Evolutionary conservation across 2,113 vertebrate species (phyloP).

Genomic region (Equus przewalskii): DNA sequence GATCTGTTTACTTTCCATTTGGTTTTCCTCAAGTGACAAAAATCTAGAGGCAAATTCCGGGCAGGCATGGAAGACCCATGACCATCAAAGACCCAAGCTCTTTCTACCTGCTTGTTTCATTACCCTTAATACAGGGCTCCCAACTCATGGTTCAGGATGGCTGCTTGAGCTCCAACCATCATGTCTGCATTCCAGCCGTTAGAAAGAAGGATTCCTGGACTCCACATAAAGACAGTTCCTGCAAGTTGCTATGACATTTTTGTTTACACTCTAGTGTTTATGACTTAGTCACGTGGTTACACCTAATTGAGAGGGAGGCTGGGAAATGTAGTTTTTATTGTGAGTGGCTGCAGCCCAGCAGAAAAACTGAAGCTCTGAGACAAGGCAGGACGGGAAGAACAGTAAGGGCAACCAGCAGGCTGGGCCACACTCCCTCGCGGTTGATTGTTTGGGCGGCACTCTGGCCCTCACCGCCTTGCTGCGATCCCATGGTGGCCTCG

Average conservation of each 20-base stretch:
- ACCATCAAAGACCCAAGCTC: neutral
- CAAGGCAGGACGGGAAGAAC: neutral
- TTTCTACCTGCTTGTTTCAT: neutral
- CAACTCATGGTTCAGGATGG: neutral
- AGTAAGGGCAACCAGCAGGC: neutral
- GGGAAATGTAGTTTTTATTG: neutral
- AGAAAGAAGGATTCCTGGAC: neutral
- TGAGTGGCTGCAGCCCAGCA: neutral
- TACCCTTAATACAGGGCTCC: neutral
- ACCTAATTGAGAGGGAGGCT: neutral
- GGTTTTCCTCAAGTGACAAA: neutral
- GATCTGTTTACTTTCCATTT: neutral
- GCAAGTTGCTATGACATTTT: neutral
- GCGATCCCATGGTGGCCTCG: no score
- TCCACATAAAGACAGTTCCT: neutral
- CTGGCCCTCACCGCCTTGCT: neutral
- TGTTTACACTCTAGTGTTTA: neutral
- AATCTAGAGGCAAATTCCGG: neutral
- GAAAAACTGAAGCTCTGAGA: neutral
- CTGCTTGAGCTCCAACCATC: neutral
- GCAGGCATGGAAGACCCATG: neutral
- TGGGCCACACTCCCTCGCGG: neutral
- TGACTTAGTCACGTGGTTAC: neutral
- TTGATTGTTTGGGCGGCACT: no score
- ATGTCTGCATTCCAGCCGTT: neutral